phyloP scores from a whole-genome alignment of 23 tunicate genomes.

The Trididemnum nubilum region DNA sequence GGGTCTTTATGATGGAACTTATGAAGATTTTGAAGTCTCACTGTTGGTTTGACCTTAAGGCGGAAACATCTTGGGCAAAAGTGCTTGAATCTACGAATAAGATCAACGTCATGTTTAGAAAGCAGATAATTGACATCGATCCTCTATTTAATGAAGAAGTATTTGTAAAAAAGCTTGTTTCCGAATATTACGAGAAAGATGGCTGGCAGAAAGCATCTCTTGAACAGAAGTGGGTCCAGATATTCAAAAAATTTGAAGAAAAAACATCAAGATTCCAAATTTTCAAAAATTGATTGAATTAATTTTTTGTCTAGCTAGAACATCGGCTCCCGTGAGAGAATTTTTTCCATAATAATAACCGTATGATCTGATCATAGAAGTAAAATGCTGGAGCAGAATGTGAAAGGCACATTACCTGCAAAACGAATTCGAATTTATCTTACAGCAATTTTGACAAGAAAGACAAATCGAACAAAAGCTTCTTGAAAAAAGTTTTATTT shows the following conservation, averaged over 20 bases:
- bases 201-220: slow-evolving; percentile 62
- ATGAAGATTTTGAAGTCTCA: slow-evolving; percentile 57
- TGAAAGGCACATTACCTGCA: slow-evolving; percentile 54
- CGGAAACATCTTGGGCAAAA: slow-evolving; percentile 52
- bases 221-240: slow-evolving; percentile 63
- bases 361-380: slow-evolving; percentile 59
- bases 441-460: slow-evolving; percentile 55
- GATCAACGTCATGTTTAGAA: slow-evolving; percentile 58
- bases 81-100: slow-evolving; percentile 45
- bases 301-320: slow-evolving; percentile 59
- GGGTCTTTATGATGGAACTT: slow-evolving; percentile 60
- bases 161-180: slow-evolving; percentile 53
- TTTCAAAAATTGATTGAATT: slow-evolving; percentile 59
- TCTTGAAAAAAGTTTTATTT: slow-evolving; percentile 40
- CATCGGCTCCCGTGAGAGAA: slow-evolving; percentile 62
- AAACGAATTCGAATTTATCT: slow-evolving; percentile 41
- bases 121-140: too few species aligned
- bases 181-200: too few species aligned
- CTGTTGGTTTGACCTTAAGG: slow-evolving; percentile 50
- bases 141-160: slow-evolving; percentile 54
- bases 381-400: slow-evolving; percentile 58
- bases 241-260: too few species aligned
- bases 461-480: slow-evolving; percentile 45
- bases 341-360: slow-evolving; percentile 50
- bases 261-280: slow-evolving; percentile 50